Base-by-base conservation (phyloP, 2,797 vertebrate species). In the Tauraco hartlaubi region DNA sequence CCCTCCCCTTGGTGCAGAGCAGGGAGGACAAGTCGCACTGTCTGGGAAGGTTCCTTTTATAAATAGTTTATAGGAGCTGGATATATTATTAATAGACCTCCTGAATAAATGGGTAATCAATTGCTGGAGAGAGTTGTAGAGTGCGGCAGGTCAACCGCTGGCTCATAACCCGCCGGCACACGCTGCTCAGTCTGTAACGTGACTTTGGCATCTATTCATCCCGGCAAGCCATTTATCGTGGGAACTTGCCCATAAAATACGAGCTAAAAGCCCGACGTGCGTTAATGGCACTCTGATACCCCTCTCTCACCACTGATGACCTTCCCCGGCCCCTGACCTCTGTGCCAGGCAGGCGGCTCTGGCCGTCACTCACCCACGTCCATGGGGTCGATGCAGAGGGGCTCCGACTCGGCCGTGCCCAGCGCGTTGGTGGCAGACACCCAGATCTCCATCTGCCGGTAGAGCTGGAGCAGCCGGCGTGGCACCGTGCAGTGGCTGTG, bases 371-470 rank as follows among this genome's bases (percentile, higher is more conserved):
- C 96, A 99, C 99, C 99, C 22, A 99, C 96, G 3, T 98, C 96
- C 85, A 99, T 66, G n/a, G 99, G 99, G 41, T 98, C 98, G 23
- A 99, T 69, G 85, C 59, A 54, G 33, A 99, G 84, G 3, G 31
- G 95, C 28, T 94, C 44, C 0, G 98, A 98, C 62, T 79, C 52
- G 0, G 91, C 92, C 1, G 78, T 97, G 72, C 99, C 99, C n/a
- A 99, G 96, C 7, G 95, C 95, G 13, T 99, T 99, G 90, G 88
- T 74, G 12, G 97, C 98, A 22, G 96, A 98, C 67, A 99, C 98
- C 90, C 98, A 98, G 92, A 99, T 91, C 77, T 97, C 89, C 97
- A 99, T 98, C 1, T 98, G 75, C 52, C 85, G 85, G 87, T 98
- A 99, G 9, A 98, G 61, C n/a, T 48, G 19, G 26, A 99, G 98